These are phyloP conservation scores for Drosophila merina DNA, from an alignment of 2,888 invertebrate species.

Conservation along the genomic window DNA sequence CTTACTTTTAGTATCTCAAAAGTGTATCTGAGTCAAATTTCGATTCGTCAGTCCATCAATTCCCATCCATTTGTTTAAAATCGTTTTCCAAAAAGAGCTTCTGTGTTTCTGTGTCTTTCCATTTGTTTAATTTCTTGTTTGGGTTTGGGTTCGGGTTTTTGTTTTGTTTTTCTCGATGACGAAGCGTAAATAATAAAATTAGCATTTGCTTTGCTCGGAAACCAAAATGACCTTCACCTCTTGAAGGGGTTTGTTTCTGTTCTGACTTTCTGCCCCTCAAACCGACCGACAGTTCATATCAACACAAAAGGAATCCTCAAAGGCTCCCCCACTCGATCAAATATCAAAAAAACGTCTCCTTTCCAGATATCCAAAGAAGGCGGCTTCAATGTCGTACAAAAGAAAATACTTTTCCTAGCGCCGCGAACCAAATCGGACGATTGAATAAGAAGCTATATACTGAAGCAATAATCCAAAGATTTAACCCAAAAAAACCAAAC, in stretches of 20 bases:
- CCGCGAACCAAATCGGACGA: slow-evolving; percentile 9
- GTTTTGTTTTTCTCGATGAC: slow-evolving; percentile 38
- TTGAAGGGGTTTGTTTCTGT: not conserved
- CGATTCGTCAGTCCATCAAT: slow-evolving; percentile 8
- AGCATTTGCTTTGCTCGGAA: slow-evolving; percentile 52
- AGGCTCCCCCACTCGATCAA: slow-evolving; percentile 17
- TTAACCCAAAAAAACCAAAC: slow-evolving; percentile 2
- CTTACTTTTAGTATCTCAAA: too few relatives aligned
- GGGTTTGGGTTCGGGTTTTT: not conserved
- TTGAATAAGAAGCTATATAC: slow-evolving; percentile 2
- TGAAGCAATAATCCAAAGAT: slow-evolving; percentile 16
- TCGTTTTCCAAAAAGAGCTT: slow-evolving; percentile 35
- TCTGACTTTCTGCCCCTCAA: too few relatives aligned
- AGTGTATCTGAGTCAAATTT: not conserved
- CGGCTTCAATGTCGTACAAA: slow-evolving; percentile 78
- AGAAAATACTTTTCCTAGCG: slow-evolving; percentile 66
- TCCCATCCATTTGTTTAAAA: slow-evolving; percentile 17
- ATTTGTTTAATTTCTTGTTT: slow-evolving; percentile 29
- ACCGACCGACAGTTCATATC: slow-evolving; percentile 58
- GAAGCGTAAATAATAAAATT: slow-evolving; percentile 72
- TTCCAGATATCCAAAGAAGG: slow-evolving; percentile 58
- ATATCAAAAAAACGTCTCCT: slow-evolving; percentile 20
- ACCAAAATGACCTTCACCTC: slow-evolving; percentile 64
- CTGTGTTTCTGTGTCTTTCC: slow-evolving; percentile 11
- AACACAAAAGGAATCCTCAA: slow-evolving; percentile 62